Percentiles rank a stretch among this genome's conserved stretches.
Conservation (phyloP, 2,113 vertebrate species). For the Zosterops hypoxanthus region DNA sequence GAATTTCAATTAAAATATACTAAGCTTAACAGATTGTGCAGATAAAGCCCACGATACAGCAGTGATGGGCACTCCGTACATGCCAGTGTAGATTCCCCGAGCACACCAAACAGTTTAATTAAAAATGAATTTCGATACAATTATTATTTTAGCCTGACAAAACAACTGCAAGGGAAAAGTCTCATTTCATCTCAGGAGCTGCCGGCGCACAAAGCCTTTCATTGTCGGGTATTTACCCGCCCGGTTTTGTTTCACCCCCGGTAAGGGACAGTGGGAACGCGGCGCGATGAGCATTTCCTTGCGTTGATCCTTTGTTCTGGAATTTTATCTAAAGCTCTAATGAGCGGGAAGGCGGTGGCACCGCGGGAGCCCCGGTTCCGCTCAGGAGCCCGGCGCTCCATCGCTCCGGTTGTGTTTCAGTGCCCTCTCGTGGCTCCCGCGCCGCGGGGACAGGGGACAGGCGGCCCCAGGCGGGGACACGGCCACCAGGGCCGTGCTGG, state of each 20-base stretch:
- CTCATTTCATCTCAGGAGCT: not conserved
- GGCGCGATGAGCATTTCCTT: not conserved
- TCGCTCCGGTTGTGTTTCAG: not conserved
- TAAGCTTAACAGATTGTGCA: slow-evolving; percentile 29
- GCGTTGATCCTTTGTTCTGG: slow-evolving; percentile 44
- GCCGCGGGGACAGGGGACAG: not conserved
- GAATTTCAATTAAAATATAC: slow-evolving; percentile 62
- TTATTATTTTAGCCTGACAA: slow-evolving; percentile 33
- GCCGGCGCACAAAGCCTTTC: not conserved
- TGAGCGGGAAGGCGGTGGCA: not conserved
- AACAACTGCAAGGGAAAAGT: slow-evolving; percentile 6
- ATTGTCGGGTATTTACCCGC: not conserved
- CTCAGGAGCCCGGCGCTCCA: not conserved
- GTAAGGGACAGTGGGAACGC: not conserved
- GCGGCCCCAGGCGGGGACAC: not conserved
- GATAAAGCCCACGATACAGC: slow-evolving; percentile 3
- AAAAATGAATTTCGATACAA: slow-evolving; percentile 46
- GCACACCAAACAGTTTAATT: slow-evolving; percentile 26
- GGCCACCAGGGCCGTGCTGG: not conserved
- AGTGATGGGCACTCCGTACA: not conserved
- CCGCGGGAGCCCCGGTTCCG: not conserved
- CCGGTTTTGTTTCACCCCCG: not conserved
- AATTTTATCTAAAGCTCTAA: slow-evolving; percentile 8
- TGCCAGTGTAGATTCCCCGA: not conserved
- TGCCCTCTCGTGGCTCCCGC: slow-evolving; percentile 67